Evolutionary conservation across 2,888 invertebrate species (phyloP), one percentile per base, ranked within the genome.

Genomic region (Trichacis sp.): DNA sequence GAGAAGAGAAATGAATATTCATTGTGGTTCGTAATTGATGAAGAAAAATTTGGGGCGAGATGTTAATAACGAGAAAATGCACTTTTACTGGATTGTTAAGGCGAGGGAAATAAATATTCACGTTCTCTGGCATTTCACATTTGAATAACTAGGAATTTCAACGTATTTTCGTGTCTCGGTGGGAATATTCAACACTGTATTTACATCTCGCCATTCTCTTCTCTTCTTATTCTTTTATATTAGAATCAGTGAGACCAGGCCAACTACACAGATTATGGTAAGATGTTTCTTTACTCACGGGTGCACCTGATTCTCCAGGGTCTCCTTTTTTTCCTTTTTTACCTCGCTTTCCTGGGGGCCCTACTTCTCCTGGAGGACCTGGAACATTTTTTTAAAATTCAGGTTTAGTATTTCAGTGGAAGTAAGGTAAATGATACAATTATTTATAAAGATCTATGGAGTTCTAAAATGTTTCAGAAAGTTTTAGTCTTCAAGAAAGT

Each of bases 241-340:
- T 42, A 51, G 61, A 36, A 36, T 65, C 57, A 45, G 55, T 53
- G 18, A 3, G 24, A 46, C 2, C 43, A 43, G 43, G 51, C 49
- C 45, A 53, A 53, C 50, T 51, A 24, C 61, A 58, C 51, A 52
- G 62, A 66, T 66, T 62, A 59, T 62, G 43, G 55, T 36, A 46
- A 48, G 50, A 19, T 43, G 40, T 19, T 33, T 9, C 17, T 33
- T 30, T 73, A 89, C 93, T 91, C 87, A 95, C 94, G 88, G 91
- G 87, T 64, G 92, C 88, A 50, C 94, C 83, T 59, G 91, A 85
- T 74, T 94, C 94, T 68, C 96, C 96, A 12, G 89, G 79, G 79
- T 95, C 94, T 15, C 96, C 96, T 82, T 94, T 94, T 86, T 94
- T 94, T 74, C 95, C 96, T 80, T 93, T 93, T 84, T 94, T 92